These are phyloP conservation scores for Protobothrops mucrosquamatus DNA, from an alignment of 2,113 vertebrate species.

Conservation along the genomic window DNA sequence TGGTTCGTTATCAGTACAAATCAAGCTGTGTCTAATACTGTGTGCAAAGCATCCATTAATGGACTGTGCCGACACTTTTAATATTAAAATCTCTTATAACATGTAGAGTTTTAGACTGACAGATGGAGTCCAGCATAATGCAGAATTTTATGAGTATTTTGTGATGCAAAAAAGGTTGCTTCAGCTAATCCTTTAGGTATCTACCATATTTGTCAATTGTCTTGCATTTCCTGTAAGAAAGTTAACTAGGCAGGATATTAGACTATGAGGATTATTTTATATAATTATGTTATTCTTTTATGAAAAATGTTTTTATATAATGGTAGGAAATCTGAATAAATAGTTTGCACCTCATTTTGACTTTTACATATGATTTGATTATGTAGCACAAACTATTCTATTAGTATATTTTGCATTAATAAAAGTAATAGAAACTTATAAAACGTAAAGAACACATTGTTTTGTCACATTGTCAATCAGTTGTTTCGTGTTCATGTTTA, in stretches of 20 bases:
- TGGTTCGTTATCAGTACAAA: neutral
- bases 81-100: neutral
- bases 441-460: conserved; percentile 12
- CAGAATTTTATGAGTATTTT: neutral
- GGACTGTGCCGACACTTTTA: too few species aligned
- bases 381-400: neutral
- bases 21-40: neutral
- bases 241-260: neutral
- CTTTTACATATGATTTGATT: neutral
- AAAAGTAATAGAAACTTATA: neutral
- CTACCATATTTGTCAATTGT: neutral
- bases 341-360: neutral
- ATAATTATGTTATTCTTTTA: neutral
- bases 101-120: neutral
- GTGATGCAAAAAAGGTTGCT: neutral
- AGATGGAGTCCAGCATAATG: neutral
- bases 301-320: neutral
- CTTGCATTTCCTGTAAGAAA: neutral
- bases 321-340: neutral
- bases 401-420: conserved; percentile 13
- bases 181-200: neutral
- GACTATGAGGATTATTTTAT: neutral
- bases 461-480: neutral
- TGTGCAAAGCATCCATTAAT: neutral
- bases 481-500: neutral